Evolutionary conservation across 2,797 vertebrate genomes (phyloP).

Genomic region (Rhinogobio ventralis): DNA sequence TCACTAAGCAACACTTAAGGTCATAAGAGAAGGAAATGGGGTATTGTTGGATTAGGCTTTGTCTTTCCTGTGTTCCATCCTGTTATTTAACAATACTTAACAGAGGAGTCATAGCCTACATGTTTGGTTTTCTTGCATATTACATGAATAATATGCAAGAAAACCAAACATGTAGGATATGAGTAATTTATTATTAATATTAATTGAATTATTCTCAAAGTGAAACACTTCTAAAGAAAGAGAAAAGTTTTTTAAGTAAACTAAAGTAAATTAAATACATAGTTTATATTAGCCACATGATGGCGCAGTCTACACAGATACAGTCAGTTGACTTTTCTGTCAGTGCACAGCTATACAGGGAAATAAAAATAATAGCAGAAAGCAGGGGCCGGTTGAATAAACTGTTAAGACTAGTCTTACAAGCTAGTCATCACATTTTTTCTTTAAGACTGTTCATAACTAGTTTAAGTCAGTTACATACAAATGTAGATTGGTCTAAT

Average conservation of each 20-base stretch:
- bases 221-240: background rate
- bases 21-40: background rate
- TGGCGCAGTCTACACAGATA: conserved; percentile 11
- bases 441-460: background rate
- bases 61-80: background rate
- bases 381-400: background rate
- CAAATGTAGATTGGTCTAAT: background rate
- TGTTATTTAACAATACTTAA: conserved; percentile 14
- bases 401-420: background rate
- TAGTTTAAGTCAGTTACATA: background rate
- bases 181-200: background rate
- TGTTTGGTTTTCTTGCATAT: too few relatives aligned
- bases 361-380: background rate
- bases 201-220: background rate
- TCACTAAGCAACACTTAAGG: background rate
- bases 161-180: background rate
- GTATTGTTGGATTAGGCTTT: background rate
- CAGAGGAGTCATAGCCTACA: background rate
- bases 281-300: conserved; percentile 7
- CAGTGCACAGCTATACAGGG: background rate
- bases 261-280: background rate
- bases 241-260: background rate
- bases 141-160: background rate
- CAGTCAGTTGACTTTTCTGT: background rate
- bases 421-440: background rate